A percentile compares a stretch with the other conserved stretches of the same genome.
These are phyloP conservation scores for Aurelia sp. DNA, from an alignment of 30 jellyfish, hydroid and myxozoan genomes.

Conservation along the genomic window DNA sequence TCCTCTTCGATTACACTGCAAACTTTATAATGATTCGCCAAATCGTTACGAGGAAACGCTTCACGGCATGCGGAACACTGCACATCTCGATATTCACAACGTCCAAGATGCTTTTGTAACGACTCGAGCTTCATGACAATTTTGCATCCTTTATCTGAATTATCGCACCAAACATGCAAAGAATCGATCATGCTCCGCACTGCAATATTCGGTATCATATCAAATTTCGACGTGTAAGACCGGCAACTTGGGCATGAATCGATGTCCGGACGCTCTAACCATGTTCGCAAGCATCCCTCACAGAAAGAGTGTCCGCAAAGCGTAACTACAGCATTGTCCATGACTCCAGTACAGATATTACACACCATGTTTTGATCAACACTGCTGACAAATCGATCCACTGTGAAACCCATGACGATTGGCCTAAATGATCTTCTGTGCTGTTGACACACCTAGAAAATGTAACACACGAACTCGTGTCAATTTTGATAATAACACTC, in stretches of 20 bases:
- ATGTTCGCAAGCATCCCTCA: constrained; percentile 81
- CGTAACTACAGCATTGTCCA: constrained; percentile 91
- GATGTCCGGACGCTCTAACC: constrained; percentile 90
- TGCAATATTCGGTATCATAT: constrained; percentile 84
- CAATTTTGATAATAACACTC: too few species aligned
- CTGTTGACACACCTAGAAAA: too few species aligned
- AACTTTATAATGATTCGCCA: constrained; percentile 73
- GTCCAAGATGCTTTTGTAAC: constrained; percentile 58
- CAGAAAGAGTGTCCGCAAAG: constrained; percentile 95
- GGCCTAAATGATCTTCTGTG: background rate
- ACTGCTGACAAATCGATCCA: constrained; percentile 74
- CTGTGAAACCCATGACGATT: constrained; percentile 74
- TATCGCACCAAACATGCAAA: constrained; percentile 88
- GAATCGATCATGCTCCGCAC: constrained; percentile 80
- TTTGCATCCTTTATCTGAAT: constrained; percentile 83
- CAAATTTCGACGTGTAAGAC: constrained; percentile 78
- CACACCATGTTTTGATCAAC: constrained; percentile 90
- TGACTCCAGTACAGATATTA: constrained; percentile 91
- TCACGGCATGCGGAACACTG: constrained; percentile 86
- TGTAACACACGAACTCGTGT: too few species aligned
- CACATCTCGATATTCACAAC: constrained; percentile 89
- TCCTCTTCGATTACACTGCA: constrained; percentile 83
- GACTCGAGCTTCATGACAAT: constrained; percentile 83
- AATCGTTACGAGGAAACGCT: constrained; percentile 66
- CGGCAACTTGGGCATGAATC: constrained; percentile 95